phyloP scores from a whole-genome alignment of 1,140 invertebrate species.

The Drosophila azteca region DNA sequence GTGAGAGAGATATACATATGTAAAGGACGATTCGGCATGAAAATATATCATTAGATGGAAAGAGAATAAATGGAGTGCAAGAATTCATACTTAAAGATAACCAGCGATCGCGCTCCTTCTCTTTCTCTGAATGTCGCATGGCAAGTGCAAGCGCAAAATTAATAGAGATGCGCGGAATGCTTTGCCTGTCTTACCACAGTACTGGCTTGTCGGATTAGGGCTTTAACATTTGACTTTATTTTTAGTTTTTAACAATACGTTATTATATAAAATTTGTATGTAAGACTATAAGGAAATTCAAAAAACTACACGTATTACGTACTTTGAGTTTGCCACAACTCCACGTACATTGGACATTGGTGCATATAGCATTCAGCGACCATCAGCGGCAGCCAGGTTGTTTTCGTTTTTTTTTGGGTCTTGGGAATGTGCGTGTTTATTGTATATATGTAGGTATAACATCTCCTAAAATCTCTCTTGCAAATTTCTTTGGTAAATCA shows the following conservation, averaged over 20 bases:
- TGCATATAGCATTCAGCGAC: conserved; percentile 38
- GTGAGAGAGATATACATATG: too few relatives aligned
- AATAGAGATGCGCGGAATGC: too few relatives aligned
- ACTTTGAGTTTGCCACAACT: conserved; percentile 61
- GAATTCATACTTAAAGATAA: too few relatives aligned
- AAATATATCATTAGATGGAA: too few relatives aligned
- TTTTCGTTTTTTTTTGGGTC: conserved; percentile 27
- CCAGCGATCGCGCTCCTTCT: too few relatives aligned
- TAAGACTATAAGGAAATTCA: conserved; percentile 76
- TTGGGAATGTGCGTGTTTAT: conserved; percentile 62
- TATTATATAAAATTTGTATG: conserved; percentile 76
- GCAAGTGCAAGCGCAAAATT: too few relatives aligned
- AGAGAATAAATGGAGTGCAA: too few relatives aligned
- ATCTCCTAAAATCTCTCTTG: conserved; percentile 32
- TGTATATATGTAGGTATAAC: conserved; percentile 41
- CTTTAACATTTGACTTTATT: conserved; percentile 68
- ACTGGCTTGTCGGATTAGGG: background rate
- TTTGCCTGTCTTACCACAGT: too few relatives aligned
- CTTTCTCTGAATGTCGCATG: too few relatives aligned
- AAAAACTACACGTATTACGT: conserved; percentile 62
- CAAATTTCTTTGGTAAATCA: conserved; percentile 76
- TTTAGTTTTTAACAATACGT: conserved; percentile 71
- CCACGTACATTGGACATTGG: conserved; percentile 29
- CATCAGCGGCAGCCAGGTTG: conserved; percentile 15
- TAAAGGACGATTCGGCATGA: too few relatives aligned